These are phyloP conservation scores for Limnephilus rhombicus DNA, from an alignment of 2,888 invertebrate genomes.

Conservation along the genomic window DNA sequence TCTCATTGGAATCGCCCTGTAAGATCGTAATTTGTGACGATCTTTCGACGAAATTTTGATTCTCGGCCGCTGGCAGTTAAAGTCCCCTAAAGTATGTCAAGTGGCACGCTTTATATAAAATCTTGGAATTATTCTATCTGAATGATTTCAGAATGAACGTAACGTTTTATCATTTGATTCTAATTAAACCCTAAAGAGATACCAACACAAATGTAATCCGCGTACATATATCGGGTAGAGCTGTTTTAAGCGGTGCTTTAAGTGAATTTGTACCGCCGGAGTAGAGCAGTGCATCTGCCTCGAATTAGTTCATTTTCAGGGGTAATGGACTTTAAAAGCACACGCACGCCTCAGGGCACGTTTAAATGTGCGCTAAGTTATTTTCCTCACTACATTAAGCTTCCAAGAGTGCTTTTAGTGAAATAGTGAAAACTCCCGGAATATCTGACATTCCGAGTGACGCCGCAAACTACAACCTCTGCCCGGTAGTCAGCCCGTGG, in stretches of 20 bases:
- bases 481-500: not conserved
- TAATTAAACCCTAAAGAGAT: not conserved
- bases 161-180: not conserved
- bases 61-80: no score
- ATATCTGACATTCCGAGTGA: conserved; percentile 34
- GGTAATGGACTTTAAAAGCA: conserved; percentile 65
- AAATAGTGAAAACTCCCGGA: conserved; percentile 43
- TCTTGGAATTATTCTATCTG: no score
- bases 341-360: conserved; percentile 60
- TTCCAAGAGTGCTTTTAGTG: conserved; percentile 32
- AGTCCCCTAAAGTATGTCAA: no score
- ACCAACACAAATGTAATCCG: not conserved
- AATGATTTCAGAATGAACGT: not conserved
- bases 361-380: conserved; percentile 58
- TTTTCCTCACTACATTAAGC: conserved; percentile 59
- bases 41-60: no score
- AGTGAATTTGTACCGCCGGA: conserved; percentile 52
- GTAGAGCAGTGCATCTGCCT: conserved; percentile 63
- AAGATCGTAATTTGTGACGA: no score
- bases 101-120: no score
- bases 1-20: no score
- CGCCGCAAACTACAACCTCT: not conserved
- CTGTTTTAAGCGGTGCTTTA: conserved; percentile 46
- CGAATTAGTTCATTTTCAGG: conserved; percentile 64
- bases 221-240: conserved; percentile 8